Evolutionary conservation across 2,113 vertebrate species (phyloP).

Genomic region (Gymnobelideus leadbeateri): DNA sequence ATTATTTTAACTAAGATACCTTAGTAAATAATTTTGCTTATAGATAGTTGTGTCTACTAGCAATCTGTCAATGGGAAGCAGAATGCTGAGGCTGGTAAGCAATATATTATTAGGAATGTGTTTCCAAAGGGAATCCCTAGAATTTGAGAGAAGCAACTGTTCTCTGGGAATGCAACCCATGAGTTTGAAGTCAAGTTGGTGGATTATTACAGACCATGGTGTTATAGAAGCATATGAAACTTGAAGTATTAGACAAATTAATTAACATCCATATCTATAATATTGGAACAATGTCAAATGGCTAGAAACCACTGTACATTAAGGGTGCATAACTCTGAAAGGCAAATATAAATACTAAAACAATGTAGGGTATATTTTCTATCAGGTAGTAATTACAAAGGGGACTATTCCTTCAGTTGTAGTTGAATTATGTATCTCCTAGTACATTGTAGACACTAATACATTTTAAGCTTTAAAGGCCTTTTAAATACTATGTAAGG

Average conservation of each 20-base stretch:
- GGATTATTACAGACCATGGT: background rate
- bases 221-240: background rate
- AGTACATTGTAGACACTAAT: background rate
- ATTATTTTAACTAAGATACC: background rate
- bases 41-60: background rate
- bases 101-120: background rate
- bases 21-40: background rate
- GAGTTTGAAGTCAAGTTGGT: background rate
- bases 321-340: conserved; percentile 48
- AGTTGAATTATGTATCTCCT: conserved; percentile 32
- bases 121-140: background rate
- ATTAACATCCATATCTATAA: conserved; percentile 57
- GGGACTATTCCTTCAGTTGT: conserved; percentile 38
- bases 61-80: background rate
- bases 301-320: background rate
- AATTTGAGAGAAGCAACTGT: background rate
- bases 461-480: background rate
- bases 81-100: background rate
- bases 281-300: conserved; percentile 10
- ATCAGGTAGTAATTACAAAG: background rate
- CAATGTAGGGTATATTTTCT: conserved; percentile 24
- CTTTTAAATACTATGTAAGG: background rate
- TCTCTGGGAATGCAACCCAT: background rate
- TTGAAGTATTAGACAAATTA: conserved; percentile 22
- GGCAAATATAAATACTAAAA: conserved; percentile 1